phyloP scores from a whole-genome alignment of 2,888 invertebrate genomes.

The Pterobdella sp. region DNA sequence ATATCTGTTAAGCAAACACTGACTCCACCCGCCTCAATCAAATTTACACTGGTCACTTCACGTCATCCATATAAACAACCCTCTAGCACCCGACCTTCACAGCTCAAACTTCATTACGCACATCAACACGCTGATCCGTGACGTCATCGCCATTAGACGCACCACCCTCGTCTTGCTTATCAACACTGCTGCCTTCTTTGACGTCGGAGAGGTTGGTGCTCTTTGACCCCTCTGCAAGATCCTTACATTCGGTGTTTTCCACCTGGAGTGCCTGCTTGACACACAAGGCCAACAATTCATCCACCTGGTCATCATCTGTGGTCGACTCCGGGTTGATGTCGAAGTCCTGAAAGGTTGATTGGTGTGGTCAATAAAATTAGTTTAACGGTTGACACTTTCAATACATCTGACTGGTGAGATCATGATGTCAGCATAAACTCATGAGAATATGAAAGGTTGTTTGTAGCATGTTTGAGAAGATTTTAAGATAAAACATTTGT shows the following conservation, averaged over 20 bases:
- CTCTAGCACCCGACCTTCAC: too few relatives aligned
- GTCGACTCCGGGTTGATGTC: slow-evolving; percentile 47
- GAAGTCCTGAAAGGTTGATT: slow-evolving; percentile 43
- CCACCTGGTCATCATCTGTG: slow-evolving; percentile 48
- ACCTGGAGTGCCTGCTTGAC: slow-evolving; percentile 46
- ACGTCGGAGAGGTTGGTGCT: neutral
- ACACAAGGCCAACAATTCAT: slow-evolving; percentile 47
- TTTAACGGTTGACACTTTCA: neutral
- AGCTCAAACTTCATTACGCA: neutral
- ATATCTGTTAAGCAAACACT: too few relatives aligned
- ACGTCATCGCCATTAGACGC: slow-evolving; percentile 18
- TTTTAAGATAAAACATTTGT: neutral
- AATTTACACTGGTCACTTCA: too few relatives aligned
- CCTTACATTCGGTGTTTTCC: slow-evolving; percentile 5
- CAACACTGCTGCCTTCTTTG: neutral
- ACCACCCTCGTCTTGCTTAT: neutral
- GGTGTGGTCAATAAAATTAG: neutral
- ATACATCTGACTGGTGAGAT: neutral
- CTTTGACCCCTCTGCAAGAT: neutral
- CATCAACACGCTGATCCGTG: neutral
- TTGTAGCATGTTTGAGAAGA: too few relatives aligned
- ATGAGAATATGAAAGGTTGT: too few relatives aligned
- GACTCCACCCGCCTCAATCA: too few relatives aligned
- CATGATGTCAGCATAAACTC: too few relatives aligned
- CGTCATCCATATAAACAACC: too few relatives aligned